Evolutionary conservation across 2,113 vertebrate species (phyloP).

Genomic region (Lepus timidus): DNA sequence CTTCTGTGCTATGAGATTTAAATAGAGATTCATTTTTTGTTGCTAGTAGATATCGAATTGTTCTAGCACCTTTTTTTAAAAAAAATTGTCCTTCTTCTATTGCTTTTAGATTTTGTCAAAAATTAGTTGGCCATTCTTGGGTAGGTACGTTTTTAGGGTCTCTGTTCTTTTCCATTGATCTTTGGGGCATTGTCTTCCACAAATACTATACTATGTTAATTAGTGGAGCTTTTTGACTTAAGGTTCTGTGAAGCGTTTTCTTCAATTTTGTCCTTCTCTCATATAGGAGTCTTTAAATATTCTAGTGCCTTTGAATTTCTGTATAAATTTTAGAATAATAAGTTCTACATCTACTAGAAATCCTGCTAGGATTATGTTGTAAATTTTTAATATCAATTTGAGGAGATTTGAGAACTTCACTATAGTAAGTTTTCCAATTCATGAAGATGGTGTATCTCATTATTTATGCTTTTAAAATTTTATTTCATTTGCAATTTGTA

Average conservation of each 20-base stretch:
- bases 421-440: background rate
- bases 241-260: background rate
- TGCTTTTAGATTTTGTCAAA: background rate
- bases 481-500: background rate
- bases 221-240: background rate
- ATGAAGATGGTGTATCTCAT: background rate
- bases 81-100: background rate
- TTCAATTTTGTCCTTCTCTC: background rate
- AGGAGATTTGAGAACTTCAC: background rate
- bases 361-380: background rate
- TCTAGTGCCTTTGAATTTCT: background rate
- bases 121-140: background rate
- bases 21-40: background rate
- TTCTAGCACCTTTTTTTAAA: background rate
- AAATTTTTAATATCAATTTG: background rate
- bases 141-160: background rate
- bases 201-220: rapidly evolving
- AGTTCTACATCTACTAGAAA: background rate
- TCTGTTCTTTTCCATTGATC: background rate
- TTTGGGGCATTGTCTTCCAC: background rate
- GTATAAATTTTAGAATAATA: background rate
- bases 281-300: background rate
- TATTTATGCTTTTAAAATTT: background rate
- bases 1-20: background rate
- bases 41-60: background rate